Conservation (phyloP, 2,797 vertebrate species). For the Rallus crepitans region DNA sequence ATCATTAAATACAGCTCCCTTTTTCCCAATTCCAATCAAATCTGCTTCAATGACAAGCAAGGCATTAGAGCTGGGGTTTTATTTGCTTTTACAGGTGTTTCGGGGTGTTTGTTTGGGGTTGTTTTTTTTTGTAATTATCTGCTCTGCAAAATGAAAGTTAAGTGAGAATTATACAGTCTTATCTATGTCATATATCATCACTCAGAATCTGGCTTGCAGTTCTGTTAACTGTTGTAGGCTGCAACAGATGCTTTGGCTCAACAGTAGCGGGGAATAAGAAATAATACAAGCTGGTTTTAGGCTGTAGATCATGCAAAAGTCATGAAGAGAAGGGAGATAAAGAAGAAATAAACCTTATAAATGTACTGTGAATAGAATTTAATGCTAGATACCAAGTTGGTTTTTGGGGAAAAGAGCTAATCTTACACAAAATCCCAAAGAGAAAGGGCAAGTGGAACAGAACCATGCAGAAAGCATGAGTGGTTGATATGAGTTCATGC, state of each 20-base stretch:
- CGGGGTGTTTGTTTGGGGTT: too few relatives aligned
- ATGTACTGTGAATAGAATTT: neutral
- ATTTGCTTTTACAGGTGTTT: neutral
- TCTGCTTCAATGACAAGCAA: neutral
- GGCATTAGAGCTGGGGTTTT: neutral
- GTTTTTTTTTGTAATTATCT: neutral
- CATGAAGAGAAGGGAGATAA: neutral
- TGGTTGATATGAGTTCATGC: accelerated
- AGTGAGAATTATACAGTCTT: neutral
- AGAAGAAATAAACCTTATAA: neutral
- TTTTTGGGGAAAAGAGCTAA: neutral
- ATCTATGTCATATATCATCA: neutral
- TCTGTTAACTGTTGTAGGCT: constrained; percentile 38
- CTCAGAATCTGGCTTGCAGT: neutral
- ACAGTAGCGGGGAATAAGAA: neutral
- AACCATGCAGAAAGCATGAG: neutral
- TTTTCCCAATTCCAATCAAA: neutral
- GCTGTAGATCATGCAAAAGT: neutral
- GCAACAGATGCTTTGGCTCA: constrained; percentile 59
- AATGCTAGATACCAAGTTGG: neutral
- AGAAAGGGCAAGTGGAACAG: neutral
- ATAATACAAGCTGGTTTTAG: constrained; percentile 32
- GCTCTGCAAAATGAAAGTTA: neutral
- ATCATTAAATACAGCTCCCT: neutral
- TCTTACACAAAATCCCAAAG: neutral